These are phyloP conservation scores for Puffinus mauretanicus DNA, from an alignment of 2,113 vertebrate species.

Conservation along the genomic window DNA sequence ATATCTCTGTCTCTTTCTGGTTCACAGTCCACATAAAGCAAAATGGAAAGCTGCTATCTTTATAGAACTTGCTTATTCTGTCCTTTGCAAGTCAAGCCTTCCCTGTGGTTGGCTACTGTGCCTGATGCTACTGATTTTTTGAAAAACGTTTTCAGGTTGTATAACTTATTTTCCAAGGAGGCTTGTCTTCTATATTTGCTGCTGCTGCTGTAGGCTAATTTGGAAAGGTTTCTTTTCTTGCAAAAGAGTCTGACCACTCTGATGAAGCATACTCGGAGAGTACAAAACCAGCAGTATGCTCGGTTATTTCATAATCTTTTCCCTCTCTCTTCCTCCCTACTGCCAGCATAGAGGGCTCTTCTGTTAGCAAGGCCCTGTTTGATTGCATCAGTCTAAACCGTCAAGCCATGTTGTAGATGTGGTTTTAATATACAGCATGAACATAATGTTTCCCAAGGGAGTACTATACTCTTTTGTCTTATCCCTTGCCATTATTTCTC, in stretches of 20 bases:
- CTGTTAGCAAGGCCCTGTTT: not conserved
- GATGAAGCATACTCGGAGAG: not conserved
- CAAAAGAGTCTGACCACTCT: not conserved
- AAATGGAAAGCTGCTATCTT: not conserved
- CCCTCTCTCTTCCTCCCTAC: not conserved
- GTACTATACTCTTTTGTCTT: not conserved
- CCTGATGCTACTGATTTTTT: not conserved
- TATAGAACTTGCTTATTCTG: not conserved
- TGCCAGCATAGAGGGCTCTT: not conserved
- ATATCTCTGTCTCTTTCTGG: not conserved
- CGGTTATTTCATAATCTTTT: not conserved
- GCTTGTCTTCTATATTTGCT: not conserved
- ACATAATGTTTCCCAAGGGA: not conserved
- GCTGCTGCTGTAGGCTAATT: not conserved
- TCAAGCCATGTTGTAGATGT: not conserved
- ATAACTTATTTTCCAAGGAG: not conserved
- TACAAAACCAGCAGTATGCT: not conserved
- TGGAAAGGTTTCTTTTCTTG: not conserved
- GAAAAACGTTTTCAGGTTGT: not conserved
- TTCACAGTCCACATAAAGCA: not conserved
- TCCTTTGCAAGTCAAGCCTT: not conserved
- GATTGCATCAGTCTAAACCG: not conserved
- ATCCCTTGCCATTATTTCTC: not conserved
- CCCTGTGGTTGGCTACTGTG: not conserved
- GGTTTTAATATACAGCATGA: not conserved